These are phyloP conservation scores for Albula goreensis DNA, from an alignment of 2,113 vertebrate species.

Conservation along the genomic window DNA sequence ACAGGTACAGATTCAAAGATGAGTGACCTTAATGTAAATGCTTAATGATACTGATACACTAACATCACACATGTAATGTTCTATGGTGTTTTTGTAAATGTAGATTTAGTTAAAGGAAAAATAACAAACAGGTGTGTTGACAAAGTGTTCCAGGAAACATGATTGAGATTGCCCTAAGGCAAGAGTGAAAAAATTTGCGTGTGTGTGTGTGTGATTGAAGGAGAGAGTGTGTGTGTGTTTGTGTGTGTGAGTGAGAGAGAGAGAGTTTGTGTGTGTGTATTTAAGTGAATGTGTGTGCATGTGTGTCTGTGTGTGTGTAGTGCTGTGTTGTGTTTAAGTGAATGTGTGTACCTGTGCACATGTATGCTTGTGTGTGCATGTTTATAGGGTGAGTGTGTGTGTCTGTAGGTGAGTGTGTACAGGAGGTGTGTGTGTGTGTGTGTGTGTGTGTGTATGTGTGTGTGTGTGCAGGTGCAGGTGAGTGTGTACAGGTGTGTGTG, in stretches of 20 bases:
- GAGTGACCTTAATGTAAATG: too few relatives aligned
- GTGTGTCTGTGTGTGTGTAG: constrained; percentile 5
- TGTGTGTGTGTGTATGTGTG: neutral
- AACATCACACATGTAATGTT: too few relatives aligned
- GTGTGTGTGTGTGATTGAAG: neutral
- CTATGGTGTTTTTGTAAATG: too few relatives aligned
- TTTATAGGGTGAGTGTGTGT: too few relatives aligned
- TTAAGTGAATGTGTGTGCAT: neutral
- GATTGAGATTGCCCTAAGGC: too few relatives aligned
- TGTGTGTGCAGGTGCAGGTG: neutral
- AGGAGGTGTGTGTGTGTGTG: too few relatives aligned
- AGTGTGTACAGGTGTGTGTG: neutral
- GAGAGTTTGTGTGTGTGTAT: neutral
- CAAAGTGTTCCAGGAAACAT: too few relatives aligned
- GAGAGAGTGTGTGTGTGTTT: neutral
- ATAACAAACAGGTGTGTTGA: too few relatives aligned
- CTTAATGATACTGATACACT: too few relatives aligned
- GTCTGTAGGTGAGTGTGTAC: too few relatives aligned
- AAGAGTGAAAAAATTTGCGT: neutral
- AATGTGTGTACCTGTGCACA: neutral
- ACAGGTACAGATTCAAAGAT: too few relatives aligned
- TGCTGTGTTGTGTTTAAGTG: neutral
- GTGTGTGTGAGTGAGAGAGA: neutral
- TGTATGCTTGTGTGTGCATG: neutral
- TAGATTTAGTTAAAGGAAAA: too few relatives aligned